Percentiles rank a stretch among this genome's conserved stretches.
Evolutionary conservation across 1,140 invertebrate species (phyloP).

Genomic region (Pantala flavescens): DNA sequence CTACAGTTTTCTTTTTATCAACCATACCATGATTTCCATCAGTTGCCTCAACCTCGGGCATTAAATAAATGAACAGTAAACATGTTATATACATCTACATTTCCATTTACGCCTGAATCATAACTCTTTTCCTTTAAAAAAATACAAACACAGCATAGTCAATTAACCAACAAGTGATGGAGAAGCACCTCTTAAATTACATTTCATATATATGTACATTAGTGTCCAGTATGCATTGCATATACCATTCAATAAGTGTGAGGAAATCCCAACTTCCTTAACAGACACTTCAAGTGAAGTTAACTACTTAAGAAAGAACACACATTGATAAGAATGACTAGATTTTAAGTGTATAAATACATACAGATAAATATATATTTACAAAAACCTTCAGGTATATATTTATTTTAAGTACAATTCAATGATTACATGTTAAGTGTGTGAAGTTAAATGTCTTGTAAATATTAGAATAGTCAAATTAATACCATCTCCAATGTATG

Average conservation of each 20-base stretch:
- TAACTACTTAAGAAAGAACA: slow-evolving; percentile 3
- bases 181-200: background rate
- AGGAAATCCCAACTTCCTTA: background rate
- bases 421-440: too few species aligned
- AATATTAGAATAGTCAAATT: too few species aligned
- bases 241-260: slow-evolving; percentile 2
- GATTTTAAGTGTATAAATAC: background rate
- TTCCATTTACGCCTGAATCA: background rate
- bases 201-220: slow-evolving; percentile 2
- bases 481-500: too few species aligned
- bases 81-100: background rate
- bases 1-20: background rate
- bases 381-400: too few species aligned
- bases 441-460: too few species aligned
- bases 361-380: background rate
- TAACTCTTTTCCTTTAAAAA: background rate
- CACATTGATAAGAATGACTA: background rate
- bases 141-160: background rate
- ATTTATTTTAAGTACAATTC: too few species aligned
- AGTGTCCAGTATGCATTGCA: slow-evolving; percentile 4
- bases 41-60: background rate
- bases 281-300: background rate
- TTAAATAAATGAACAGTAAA: background rate
- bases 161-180: slow-evolving; percentile 1
- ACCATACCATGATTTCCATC: background rate